A percentile compares a stretch with the other conserved stretches of the same genome.
phyloP scores from a whole-genome alignment of 2,888 invertebrate genomes.

The Cephus pulcher region DNA sequence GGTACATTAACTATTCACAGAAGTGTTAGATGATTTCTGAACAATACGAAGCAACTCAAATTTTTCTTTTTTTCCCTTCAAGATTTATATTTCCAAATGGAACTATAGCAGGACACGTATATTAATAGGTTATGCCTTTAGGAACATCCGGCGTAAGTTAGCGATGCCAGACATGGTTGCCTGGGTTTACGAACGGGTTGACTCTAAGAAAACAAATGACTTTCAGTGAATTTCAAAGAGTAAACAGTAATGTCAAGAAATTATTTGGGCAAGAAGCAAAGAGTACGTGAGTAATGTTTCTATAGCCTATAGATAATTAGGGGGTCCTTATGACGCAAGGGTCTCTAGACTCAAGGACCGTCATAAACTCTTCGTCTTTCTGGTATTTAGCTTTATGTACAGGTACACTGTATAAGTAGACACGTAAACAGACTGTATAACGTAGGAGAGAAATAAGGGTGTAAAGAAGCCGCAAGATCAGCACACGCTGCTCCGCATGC shows the following conservation, averaged over 20 bases:
- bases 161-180: not conserved
- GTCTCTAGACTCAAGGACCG: not conserved
- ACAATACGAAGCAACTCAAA: not conserved
- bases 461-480: not conserved
- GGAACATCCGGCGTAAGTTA: not conserved
- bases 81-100: not conserved
- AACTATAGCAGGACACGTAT: not conserved
- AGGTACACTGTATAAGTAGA: too few species aligned
- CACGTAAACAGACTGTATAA: not conserved
- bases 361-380: not conserved
- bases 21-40: not conserved
- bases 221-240: not conserved
- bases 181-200: not conserved
- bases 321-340: too few species aligned
- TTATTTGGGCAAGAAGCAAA: not conserved
- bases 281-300: too few species aligned
- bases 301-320: too few species aligned
- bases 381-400: too few species aligned
- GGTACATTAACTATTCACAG: not conserved
- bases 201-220: not conserved
- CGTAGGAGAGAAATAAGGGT: not conserved
- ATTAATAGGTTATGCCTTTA: not conserved
- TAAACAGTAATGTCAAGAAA: not conserved
- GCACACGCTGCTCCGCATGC: not conserved
- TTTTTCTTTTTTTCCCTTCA: not conserved